These are phyloP conservation scores for Perizoma affinitatum DNA, from an alignment of 2,888 invertebrate genomes.

Conservation along the genomic window DNA sequence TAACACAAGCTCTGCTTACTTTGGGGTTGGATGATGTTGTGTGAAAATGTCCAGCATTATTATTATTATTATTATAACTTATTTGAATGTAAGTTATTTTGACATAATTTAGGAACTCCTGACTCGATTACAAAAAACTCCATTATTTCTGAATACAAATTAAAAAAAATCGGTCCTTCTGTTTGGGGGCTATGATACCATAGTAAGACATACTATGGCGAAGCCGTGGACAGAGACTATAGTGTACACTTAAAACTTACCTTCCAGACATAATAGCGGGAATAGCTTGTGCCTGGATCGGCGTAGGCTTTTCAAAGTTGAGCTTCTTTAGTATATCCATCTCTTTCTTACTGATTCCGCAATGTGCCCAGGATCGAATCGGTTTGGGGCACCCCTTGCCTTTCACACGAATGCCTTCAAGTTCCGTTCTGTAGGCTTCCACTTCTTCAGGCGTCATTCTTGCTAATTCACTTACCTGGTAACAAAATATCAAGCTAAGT, in stretches of 20 bases:
- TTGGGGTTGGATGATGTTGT: no score
- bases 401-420: constrained; percentile 98
- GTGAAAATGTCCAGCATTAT: no score
- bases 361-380: constrained; percentile 98
- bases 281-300: constrained; percentile 99
- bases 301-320: constrained; percentile 98
- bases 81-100: no score
- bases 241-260: constrained; percentile 45
- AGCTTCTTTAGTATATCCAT: constrained; percentile 95
- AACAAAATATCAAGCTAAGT: constrained; percentile 3
- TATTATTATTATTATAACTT: no score
- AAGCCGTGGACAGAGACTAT: no score
- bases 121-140: no score
- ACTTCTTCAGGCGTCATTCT: constrained; percentile 95
- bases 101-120: no score
- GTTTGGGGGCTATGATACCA: no score
- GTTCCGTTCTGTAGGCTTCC: constrained; percentile 92
- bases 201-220: no score
- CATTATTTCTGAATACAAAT: no score
- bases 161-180: no score
- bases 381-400: constrained; percentile 98
- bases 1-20: no score
- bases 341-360: constrained; percentile 98
- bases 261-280: constrained; percentile 98
- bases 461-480: constrained; percentile 96